phyloP scores from a whole-genome alignment of 2,113 vertebrate species.

The Poecile atricapillus region DNA sequence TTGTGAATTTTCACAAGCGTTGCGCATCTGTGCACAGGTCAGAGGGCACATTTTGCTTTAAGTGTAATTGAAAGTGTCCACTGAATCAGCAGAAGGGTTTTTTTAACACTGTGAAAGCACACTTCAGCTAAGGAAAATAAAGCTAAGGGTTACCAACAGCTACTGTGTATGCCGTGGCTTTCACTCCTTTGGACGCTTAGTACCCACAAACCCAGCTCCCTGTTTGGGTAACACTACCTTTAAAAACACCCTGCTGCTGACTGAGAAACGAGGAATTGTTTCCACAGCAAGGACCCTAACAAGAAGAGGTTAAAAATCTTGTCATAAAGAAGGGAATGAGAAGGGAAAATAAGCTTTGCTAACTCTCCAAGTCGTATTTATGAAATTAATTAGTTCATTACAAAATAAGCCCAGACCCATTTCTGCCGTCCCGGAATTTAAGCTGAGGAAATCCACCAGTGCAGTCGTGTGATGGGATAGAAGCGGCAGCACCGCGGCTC shows the following conservation, averaged over 20 bases:
- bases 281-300: background rate
- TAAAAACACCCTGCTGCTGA: background rate
- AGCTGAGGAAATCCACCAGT: background rate
- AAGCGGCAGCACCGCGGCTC: background rate
- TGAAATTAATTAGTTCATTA: background rate
- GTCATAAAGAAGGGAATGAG: background rate
- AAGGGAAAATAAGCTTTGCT: background rate
- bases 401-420: background rate
- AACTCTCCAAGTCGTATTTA: background rate
- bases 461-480: fast-evolving
- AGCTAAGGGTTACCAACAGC: background rate
- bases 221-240: background rate
- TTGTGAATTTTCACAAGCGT: background rate
- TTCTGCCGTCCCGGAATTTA: background rate
- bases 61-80: background rate
- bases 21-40: background rate
- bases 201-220: background rate
- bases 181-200: background rate
- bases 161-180: background rate
- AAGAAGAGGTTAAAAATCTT: background rate
- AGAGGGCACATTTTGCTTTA: background rate
- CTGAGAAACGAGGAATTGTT: background rate
- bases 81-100: background rate
- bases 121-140: background rate
- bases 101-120: background rate